phyloP scores from a whole-genome alignment of 2,113 vertebrate genomes.

The Charina bottae region DNA sequence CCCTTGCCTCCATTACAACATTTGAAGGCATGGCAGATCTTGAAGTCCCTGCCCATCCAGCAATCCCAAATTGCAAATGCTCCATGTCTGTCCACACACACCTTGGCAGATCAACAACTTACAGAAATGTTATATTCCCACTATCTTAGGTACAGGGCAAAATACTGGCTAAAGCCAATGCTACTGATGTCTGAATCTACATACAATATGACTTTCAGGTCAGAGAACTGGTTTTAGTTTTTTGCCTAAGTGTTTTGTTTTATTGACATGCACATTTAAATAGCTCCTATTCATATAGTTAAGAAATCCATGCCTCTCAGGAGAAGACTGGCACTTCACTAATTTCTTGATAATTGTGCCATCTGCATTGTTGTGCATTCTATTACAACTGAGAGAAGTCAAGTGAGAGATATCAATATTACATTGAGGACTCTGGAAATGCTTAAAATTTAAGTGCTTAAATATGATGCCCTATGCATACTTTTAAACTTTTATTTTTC shows the following conservation, averaged over 20 bases:
- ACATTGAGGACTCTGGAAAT: neutral
- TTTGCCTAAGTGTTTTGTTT: neutral
- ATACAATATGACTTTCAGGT: neutral
- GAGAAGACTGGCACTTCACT: neutral
- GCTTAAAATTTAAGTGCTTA: neutral
- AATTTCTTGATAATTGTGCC: neutral
- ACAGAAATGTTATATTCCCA: neutral
- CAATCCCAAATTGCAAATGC: neutral
- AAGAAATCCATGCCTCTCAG: constrained; percentile 1
- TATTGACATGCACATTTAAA: neutral
- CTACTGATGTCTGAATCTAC: neutral
- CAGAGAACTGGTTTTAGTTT: neutral
- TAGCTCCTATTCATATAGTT: neutral
- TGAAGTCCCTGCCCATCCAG: neutral
- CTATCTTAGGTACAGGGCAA: neutral
- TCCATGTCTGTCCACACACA: neutral
- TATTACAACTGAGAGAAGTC: neutral
- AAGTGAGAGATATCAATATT: neutral
- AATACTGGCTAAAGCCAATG: neutral
- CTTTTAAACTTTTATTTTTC: neutral
- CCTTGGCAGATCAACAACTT: neutral
- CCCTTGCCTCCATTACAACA: neutral
- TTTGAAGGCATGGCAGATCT: neutral
- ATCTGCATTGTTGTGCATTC: neutral
- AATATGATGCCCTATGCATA: neutral